These are phyloP conservation scores for Cirrhinus molitorella DNA, from an alignment of 2,797 vertebrate genomes.

Conservation along the genomic window DNA sequence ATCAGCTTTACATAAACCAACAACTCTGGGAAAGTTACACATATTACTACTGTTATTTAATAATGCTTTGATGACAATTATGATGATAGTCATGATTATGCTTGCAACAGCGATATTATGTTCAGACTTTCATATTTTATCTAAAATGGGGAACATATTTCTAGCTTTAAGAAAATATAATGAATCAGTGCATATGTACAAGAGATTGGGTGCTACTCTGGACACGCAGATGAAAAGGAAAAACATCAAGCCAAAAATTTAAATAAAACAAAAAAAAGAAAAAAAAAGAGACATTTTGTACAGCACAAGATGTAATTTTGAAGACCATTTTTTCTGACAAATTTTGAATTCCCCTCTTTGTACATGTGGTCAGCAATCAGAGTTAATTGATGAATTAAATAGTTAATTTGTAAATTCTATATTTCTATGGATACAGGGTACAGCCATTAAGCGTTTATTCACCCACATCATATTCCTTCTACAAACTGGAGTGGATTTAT, in stretches of 20 bases:
- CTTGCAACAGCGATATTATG: conserved; percentile 62
- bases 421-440: conserved; percentile 74
- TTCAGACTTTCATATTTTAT: conserved; percentile 68
- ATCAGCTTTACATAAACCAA: conserved; percentile 69
- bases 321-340: conserved; percentile 68
- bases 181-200: conserved; percentile 64
- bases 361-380: conserved; percentile 61
- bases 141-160: conserved; percentile 63
- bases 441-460: conserved; percentile 57
- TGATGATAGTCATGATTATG: conserved; percentile 61
- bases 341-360: conserved; percentile 70
- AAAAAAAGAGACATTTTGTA: conserved; percentile 65
- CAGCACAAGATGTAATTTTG: conserved; percentile 66
- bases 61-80: conserved; percentile 57
- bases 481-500: conserved; percentile 47
- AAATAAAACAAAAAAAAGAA: conserved; percentile 43
- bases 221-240: conserved; percentile 58
- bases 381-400: conserved; percentile 59
- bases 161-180: conserved; percentile 64
- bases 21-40: conserved; percentile 69
- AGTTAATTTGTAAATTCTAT: conserved; percentile 64
- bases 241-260: conserved; percentile 57
- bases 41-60: conserved; percentile 54
- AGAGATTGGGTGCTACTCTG: conserved; percentile 71
- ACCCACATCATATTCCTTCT: conserved; percentile 50